Conservation (phyloP, 2,888 invertebrate species). For the Drosophila kuntzei region DNA sequence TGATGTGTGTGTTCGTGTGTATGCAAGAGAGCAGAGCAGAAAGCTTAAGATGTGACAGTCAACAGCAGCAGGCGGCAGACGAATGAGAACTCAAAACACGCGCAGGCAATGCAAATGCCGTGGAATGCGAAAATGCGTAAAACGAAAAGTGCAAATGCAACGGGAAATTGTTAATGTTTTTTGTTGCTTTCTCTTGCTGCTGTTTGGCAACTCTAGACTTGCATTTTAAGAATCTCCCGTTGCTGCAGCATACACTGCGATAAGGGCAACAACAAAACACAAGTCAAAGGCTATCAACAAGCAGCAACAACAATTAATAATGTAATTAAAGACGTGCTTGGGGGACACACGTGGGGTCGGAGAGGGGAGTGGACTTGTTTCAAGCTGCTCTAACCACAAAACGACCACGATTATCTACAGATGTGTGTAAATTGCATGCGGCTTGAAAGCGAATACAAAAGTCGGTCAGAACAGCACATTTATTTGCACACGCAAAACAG, state of each 20-base stretch:
- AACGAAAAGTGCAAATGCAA: conserved; percentile 49
- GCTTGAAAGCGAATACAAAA: conserved; percentile 44
- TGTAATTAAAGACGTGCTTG: conserved; percentile 53
- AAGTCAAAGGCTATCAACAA: conserved; percentile 69
- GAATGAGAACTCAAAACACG: conserved; percentile 58
- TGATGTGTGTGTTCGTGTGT: conserved; percentile 10
- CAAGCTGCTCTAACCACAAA: conserved; percentile 73
- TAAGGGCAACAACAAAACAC: conserved; percentile 34
- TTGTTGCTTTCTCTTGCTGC: conserved; percentile 33
- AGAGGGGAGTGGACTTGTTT: not conserved
- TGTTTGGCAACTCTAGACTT: conserved; percentile 41
- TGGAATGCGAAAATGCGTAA: conserved; percentile 60
- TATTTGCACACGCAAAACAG: conserved; percentile 41
- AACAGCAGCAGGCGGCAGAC: conserved; percentile 28
- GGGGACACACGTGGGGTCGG: conserved; percentile 45
- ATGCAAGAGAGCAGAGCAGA: conserved; percentile 21
- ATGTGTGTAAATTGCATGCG: conserved; percentile 18
- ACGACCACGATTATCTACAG: conserved; percentile 46
- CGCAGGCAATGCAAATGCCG: conserved; percentile 44
- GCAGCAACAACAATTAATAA: conserved; percentile 30
- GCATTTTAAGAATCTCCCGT: conserved; percentile 42
- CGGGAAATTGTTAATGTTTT: conserved; percentile 32
- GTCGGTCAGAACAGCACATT: conserved; percentile 52
- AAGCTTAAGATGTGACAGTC: conserved; percentile 21
- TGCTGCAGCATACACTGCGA: conserved; percentile 40